Percentiles rank a stretch among this genome's conserved stretches.
Evolutionary conservation across 2,888 invertebrate species (phyloP).

Genomic region (Icerya purchasi): DNA sequence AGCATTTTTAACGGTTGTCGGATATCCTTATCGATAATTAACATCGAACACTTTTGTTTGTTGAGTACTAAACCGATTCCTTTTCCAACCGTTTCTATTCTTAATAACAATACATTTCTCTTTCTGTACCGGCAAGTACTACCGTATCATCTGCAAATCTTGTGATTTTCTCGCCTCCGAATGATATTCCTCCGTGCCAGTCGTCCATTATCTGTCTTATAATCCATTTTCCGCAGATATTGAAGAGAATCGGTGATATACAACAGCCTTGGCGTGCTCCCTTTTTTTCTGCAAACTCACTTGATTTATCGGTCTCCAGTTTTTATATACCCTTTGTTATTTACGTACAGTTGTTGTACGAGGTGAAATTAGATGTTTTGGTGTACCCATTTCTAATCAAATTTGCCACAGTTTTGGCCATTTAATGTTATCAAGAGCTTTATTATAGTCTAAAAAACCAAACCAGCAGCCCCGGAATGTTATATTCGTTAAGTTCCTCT

Average conservation of each 20-base stretch:
- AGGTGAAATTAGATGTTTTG: not conserved
- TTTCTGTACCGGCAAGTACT: not conserved
- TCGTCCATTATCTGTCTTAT: not conserved
- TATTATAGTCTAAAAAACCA: not conserved
- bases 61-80: not conserved
- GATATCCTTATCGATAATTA: not conserved
- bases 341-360: not conserved
- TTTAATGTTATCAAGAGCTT: not conserved
- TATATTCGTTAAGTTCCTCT: not conserved
- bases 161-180: not conserved
- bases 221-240: not conserved
- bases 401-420: not conserved
- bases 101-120: not conserved
- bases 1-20: not conserved
- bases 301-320: not conserved
- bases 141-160: not conserved
- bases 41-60: not conserved
- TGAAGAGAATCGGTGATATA: not conserved
- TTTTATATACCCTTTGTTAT: not conserved
- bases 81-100: not conserved
- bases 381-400: not conserved
- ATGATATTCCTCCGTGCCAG: not conserved
- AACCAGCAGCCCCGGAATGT: not conserved
- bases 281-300: not conserved
- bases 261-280: not conserved